Evolutionary conservation across 2,797 vertebrate species (phyloP), one percentile per base, ranked within the genome.

Genomic region (Artibeus jamaicensis): DNA sequence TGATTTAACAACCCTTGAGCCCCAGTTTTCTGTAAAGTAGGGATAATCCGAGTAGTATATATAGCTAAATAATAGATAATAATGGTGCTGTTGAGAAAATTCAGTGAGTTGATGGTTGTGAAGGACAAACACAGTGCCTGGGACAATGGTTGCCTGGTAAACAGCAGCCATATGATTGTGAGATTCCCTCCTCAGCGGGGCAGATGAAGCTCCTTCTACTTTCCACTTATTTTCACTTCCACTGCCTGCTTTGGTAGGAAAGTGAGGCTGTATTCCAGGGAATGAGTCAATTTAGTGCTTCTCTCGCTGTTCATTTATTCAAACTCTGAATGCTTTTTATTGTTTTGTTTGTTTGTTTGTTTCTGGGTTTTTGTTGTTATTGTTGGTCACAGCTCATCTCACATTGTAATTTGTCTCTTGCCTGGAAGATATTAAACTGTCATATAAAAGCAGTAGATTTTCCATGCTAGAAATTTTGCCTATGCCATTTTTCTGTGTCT

Each of bases 381-480:
- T 62, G 1, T 62, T 11, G 59, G 57, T 91, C 68, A 65, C 39
- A 82, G 46, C 15, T 91, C 50, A 57, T 76, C 90, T 85, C 73
- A 67, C 77, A 85, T 14, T 81, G 39, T 84, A n/a, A 24, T 88
- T 94, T 88, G 22, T 71, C 78, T 76, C 94, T 90, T 67, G 22
- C 50, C 82, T 70, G 14, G 16, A 97, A 74, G 67, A 79, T 65
- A 55, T 55, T 78, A 78, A 90, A 74, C 68, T 67, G 70, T 73
- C 62, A 55, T 19, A 76, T 70, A 88, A 93, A 91, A 91, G 78
- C 50, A 37, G 24, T 21, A 82, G 22, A 65, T 59, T 89, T 87
- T 87, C 90, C 48, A 59, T 32, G 34, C 15, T 53, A 50, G 32
- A 34, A 95, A 91, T 91, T 85, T 88, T 91, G 50, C 26, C 19